Conservation (phyloP, 2,113 vertebrate genomes). For the Periophthalmus modestus region DNA sequence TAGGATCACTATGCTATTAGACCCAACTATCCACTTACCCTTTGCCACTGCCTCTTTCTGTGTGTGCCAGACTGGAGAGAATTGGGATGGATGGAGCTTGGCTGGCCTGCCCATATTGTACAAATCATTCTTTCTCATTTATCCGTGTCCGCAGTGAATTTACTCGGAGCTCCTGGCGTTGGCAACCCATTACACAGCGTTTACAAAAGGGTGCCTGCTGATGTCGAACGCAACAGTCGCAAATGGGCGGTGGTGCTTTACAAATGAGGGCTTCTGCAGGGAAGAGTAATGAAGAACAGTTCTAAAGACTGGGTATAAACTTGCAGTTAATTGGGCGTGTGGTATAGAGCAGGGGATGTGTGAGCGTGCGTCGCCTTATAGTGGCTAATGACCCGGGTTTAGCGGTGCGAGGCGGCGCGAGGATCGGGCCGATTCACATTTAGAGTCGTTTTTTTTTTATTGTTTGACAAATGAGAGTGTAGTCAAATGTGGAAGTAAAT, state of each 20-base stretch:
- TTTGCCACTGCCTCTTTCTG: slow-evolving; percentile 70
- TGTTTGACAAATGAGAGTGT: neutral
- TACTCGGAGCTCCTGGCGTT: slow-evolving; percentile 20
- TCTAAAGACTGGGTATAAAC: neutral
- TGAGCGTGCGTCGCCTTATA: neutral
- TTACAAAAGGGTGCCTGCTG: slow-evolving; percentile 7
- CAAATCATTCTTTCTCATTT: slow-evolving; percentile 56
- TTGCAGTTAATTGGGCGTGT: slow-evolving; percentile 2
- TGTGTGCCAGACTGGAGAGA: slow-evolving; percentile 61
- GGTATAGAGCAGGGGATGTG: neutral
- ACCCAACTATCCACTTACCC: slow-evolving; percentile 73
- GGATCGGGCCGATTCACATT: neutral
- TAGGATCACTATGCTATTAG: slow-evolving; percentile 72
- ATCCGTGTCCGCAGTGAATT: slow-evolving; percentile 50
- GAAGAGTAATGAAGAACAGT: neutral
- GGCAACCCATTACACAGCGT: slow-evolving; percentile 4
- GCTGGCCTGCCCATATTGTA: slow-evolving; percentile 44
- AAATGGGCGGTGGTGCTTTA: neutral
- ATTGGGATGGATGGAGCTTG: slow-evolving; percentile 58
- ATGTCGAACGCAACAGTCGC: slow-evolving; percentile 11
- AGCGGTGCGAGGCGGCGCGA: neutral
- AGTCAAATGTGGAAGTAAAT: neutral
- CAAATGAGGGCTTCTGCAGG: neutral
- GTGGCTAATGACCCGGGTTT: slow-evolving; percentile 1
- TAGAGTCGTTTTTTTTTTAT: neutral